Conservation (phyloP, 2,888 invertebrate genomes). For the Tineola bisselliella region DNA sequence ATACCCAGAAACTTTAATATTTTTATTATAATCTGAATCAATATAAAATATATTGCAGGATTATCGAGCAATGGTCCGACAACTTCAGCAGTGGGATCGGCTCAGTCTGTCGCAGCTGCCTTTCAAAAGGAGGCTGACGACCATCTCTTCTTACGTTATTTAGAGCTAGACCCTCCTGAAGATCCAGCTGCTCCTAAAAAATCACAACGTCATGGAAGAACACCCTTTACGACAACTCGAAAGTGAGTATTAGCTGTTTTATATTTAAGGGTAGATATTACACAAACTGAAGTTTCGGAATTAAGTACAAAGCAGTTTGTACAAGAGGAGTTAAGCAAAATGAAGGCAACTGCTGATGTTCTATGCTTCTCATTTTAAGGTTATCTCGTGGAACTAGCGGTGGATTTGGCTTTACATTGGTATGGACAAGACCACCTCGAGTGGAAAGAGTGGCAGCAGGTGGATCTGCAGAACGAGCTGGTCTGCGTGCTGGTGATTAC, state of each 20-base stretch:
- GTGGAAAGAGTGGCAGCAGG: conserved; percentile 86
- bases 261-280: no score
- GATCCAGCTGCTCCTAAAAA: conserved; percentile 69
- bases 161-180: conserved; percentile 82
- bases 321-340: no score
- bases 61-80: conserved; percentile 47
- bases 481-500: conserved; percentile 84
- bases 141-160: conserved; percentile 76
- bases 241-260: no score
- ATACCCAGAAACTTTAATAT: no score
- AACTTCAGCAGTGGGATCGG: conserved; percentile 41
- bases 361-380: conserved; percentile 25
- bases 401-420: conserved; percentile 88
- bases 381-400: conserved; percentile 60
- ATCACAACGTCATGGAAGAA: conserved; percentile 73
- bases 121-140: conserved; percentile 76
- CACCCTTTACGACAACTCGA: conserved; percentile 85
- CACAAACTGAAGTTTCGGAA: no score
- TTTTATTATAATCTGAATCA: no score
- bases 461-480: conserved; percentile 84
- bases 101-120: conserved; percentile 58
- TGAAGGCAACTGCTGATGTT: no score
- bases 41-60: conserved; percentile 26
- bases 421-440: conserved; percentile 89
- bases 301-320: no score